phyloP scores from a whole-genome alignment of 2,797 vertebrate species.

The Mareca penelope region DNA sequence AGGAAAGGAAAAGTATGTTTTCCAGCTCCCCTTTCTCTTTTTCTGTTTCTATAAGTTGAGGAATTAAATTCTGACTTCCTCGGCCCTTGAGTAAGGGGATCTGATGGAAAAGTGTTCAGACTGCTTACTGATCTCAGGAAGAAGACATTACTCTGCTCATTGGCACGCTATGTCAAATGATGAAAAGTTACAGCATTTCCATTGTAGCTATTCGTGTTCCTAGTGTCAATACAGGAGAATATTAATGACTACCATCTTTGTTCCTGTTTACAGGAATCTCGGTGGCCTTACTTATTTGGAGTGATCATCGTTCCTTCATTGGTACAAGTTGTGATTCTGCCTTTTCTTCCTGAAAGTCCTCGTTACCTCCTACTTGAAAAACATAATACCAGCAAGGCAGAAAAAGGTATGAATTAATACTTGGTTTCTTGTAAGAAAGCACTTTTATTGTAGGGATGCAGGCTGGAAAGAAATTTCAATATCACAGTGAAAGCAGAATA shows the following conservation, averaged over 20 bases:
- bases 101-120: not conserved
- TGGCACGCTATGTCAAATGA: not conserved
- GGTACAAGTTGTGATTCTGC: conserved; percentile 86
- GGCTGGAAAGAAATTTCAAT: not conserved
- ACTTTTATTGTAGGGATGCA: not conserved
- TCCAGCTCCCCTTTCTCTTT: not conserved
- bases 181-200: not conserved
- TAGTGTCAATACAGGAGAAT: not conserved
- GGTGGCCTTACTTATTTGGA: conserved; percentile 89
- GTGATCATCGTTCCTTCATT: conserved; percentile 84
- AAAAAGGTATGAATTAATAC: conserved; percentile 82
- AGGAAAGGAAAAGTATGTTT: not conserved
- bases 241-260: not conserved
- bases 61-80: not conserved
- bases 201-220: not conserved
- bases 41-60: not conserved
- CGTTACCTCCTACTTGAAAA: conserved; percentile 91
- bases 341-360: conserved; percentile 94
- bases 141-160: not conserved
- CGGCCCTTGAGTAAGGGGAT: not conserved
- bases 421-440: not conserved
- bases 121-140: not conserved
- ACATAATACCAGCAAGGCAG: conserved; percentile 81
- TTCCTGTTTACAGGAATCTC: conserved; percentile 80
- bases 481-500: not conserved